Conservation (phyloP, 2,113 vertebrate genomes). For the Apodemus speciosus region DNA sequence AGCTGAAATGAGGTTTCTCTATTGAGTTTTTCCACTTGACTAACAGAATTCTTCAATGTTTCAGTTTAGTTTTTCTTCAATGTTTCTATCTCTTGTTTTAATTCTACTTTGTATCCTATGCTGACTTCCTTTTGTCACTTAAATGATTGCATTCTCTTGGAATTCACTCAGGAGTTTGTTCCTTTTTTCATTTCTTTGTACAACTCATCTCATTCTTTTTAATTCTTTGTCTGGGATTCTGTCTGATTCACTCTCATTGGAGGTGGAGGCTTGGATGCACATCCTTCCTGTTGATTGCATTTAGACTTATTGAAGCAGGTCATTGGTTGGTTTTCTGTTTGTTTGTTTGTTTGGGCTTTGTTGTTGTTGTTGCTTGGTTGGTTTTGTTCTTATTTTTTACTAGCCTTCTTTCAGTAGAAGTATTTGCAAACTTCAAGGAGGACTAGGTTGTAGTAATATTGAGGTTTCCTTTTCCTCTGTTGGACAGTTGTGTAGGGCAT, state of each 20-base stretch:
- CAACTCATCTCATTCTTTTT: background rate
- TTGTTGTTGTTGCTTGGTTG: background rate
- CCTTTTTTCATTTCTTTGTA: background rate
- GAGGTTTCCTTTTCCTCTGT: background rate
- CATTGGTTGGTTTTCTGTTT: background rate
- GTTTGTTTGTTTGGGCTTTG: background rate
- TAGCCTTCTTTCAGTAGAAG: background rate
- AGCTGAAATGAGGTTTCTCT: background rate
- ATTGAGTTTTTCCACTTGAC: background rate
- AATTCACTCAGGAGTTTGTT: background rate
- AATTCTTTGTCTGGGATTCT: background rate
- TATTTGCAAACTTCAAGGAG: background rate
- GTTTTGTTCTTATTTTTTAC: background rate
- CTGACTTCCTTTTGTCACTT: background rate
- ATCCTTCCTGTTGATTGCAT: background rate
- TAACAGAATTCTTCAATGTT: background rate
- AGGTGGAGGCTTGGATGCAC: background rate
- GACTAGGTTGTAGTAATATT: too few species aligned
- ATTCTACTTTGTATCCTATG: background rate
- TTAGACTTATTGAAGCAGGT: background rate
- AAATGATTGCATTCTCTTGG: background rate
- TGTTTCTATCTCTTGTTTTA: background rate
- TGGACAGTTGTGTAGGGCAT: too few species aligned
- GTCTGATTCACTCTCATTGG: background rate
- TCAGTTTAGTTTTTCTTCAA: background rate